Conservation (phyloP, 2,888 invertebrate species). For the Schrankia costaestrigalis region DNA sequence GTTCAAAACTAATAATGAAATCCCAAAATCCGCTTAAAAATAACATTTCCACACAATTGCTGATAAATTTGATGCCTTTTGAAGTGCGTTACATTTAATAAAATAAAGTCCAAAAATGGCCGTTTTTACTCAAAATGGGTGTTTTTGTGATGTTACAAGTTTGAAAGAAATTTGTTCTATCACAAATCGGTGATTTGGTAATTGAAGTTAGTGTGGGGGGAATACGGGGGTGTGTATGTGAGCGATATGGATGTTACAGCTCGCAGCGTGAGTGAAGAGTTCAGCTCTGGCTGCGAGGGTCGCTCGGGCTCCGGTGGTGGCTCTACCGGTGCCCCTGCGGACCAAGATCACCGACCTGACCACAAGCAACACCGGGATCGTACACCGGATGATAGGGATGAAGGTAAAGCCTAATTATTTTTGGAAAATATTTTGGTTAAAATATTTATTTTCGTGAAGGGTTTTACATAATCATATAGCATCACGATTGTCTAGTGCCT, state of each 20-base stretch:
- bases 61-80: constrained; percentile 11
- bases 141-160: no score
- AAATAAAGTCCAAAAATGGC: no score
- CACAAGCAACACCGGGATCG: constrained; percentile 82
- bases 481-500: no score
- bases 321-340: constrained; percentile 74
- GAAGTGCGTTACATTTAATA: no score
- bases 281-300: constrained; percentile 97
- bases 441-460: no score
- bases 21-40: constrained; percentile 22
- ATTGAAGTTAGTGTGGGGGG: constrained; percentile 13
- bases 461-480: no score
- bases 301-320: constrained; percentile 89
- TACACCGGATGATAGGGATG: constrained; percentile 95
- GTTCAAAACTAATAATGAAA: constrained; percentile 14
- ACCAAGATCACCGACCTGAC: constrained; percentile 74
- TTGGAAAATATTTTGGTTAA: no score
- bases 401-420: no score
- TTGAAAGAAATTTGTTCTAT: no score
- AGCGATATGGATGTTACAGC: constrained; percentile 83
- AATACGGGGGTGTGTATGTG: constrained; percentile 57
- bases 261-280: constrained; percentile 98
- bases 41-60: constrained; percentile 12
- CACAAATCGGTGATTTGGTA: constrained; percentile 1
- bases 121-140: no score